phyloP scores from a whole-genome alignment of 2,797 vertebrate species.

The Siniperca scherzeri region DNA sequence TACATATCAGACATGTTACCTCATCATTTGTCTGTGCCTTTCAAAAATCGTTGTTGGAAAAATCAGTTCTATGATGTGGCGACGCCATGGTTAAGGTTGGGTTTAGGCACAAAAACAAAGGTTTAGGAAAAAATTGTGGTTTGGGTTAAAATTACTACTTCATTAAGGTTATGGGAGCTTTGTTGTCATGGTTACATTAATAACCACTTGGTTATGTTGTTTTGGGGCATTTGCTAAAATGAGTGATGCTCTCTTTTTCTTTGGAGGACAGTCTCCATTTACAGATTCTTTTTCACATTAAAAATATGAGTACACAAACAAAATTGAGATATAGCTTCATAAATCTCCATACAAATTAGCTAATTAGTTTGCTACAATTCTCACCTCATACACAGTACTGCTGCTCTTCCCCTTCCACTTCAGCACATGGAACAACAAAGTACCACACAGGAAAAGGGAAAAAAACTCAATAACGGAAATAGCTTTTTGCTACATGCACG shows the following conservation, averaged over 20 bases:
- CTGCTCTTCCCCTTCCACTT: too few relatives aligned
- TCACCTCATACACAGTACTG: neutral
- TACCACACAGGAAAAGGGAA: neutral
- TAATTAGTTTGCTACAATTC: constrained; percentile 7
- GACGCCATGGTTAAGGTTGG: neutral
- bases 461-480: neutral
- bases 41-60: neutral
- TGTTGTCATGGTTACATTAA: neutral
- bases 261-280: neutral
- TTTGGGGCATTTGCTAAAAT: neutral
- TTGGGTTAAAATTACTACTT: neutral
- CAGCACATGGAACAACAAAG: neutral
- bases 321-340: neutral
- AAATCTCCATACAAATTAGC: neutral
- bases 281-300: neutral
- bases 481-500: neutral
- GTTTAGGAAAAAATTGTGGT: neutral
- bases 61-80: neutral
- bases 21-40: neutral
- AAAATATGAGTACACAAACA: neutral
- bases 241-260: neutral
- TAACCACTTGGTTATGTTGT: neutral
- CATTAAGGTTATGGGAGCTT: neutral
- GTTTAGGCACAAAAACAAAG: neutral
- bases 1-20: neutral